phyloP scores from a whole-genome alignment of 2,888 invertebrate genomes.

The Stenodera caucasica region DNA sequence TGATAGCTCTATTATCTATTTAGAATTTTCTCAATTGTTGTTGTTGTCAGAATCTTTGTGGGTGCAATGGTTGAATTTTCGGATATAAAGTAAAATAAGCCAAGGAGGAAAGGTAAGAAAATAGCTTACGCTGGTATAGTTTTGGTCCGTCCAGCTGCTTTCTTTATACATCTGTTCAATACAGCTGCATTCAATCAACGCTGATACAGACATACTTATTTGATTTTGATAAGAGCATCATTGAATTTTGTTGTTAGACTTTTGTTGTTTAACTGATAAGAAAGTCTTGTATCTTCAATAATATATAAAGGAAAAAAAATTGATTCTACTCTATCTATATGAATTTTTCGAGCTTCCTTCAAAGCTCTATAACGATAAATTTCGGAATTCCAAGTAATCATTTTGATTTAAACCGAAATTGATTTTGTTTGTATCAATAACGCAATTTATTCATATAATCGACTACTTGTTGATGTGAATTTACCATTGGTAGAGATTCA shows the following conservation, averaged over 20 bases:
- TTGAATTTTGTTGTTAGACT: constrained; percentile 26
- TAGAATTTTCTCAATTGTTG: too few species aligned
- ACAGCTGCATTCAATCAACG: constrained; percentile 51
- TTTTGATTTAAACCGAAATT: not conserved
- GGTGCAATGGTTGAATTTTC: too few species aligned
- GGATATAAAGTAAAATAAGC: constrained; percentile 22
- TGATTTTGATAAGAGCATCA: constrained; percentile 33
- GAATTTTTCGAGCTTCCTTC: too few species aligned
- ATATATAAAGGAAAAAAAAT: not conserved
- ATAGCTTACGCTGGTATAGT: constrained; percentile 37
- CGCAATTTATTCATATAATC: constrained; percentile 7
- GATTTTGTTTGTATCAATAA: not conserved
- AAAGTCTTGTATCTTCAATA: not conserved
- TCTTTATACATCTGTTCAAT: constrained; percentile 46
- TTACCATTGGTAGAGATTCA: constrained; percentile 14
- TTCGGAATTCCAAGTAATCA: too few species aligned
- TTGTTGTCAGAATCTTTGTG: too few species aligned
- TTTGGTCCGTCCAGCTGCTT: constrained; percentile 46
- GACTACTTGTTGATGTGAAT: constrained; percentile 26
- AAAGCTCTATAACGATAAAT: too few species aligned
- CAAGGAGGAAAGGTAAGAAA: constrained; percentile 40
- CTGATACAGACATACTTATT: constrained; percentile 39
- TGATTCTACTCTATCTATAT: too few species aligned
- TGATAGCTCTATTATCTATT: too few species aligned
- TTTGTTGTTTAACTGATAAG: constrained; percentile 21